Evolutionary conservation across 2,113 vertebrate species (phyloP).

Genomic region (Bos indicus): DNA sequence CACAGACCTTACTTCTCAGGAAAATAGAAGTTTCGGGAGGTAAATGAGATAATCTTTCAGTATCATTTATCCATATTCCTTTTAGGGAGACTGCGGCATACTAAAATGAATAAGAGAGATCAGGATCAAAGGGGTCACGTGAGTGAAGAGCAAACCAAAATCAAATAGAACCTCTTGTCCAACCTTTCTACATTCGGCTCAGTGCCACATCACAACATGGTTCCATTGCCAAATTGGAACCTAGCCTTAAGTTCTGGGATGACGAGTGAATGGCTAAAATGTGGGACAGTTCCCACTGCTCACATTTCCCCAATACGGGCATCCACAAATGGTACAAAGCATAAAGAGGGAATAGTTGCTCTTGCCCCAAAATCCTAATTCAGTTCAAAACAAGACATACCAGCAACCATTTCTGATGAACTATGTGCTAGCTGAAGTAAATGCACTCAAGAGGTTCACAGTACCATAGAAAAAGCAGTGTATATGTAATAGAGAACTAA

Average conservation of each 20-base stretch:
- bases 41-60: not conserved
- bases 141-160: conserved; percentile 1
- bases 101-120: not conserved
- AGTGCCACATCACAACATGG: conserved; percentile 18
- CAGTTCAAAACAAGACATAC: not conserved
- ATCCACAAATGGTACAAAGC: not conserved
- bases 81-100: not conserved
- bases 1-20: not conserved
- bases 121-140: not conserved
- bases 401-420: not conserved
- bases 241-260: not conserved
- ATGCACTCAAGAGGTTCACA: not conserved
- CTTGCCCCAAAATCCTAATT: not conserved
- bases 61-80: not conserved
- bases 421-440: not conserved
- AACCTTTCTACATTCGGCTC: not conserved
- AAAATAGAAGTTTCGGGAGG: not conserved
- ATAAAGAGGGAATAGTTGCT: not conserved
- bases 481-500: not conserved
- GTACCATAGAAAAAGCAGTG: not conserved
- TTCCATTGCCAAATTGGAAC: conserved; percentile 34
- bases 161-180: not conserved
- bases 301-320: not conserved
- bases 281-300: conserved; percentile 35
- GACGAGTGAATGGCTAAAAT: conserved; percentile 33